Conservation (phyloP, 2,888 invertebrate species). For the Dermolepida albohirtum region DNA sequence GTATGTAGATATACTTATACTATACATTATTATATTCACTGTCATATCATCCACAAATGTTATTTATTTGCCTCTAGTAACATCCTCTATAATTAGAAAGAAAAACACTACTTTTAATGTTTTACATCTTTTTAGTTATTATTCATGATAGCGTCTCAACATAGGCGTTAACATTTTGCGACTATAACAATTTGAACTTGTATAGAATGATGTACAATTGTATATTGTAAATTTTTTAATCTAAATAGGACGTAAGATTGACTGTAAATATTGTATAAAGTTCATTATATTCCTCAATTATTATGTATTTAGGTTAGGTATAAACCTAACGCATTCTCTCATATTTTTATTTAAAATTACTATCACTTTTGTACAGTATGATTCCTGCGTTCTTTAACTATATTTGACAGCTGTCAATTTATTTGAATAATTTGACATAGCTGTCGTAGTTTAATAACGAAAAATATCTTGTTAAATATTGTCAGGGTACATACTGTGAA, state of each 20-base stretch:
- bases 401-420: no score
- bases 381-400: no score
- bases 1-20: no score
- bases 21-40: no score
- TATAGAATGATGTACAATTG: constrained; percentile 35
- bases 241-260: constrained; percentile 7
- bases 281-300: constrained; percentile 6
- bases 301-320: neutral
- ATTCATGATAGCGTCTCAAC: no score
- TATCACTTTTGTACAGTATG: constrained; percentile 1
- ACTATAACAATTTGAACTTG: neutral
- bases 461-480: constrained; percentile 2
- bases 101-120: no score
- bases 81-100: no score
- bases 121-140: no score
- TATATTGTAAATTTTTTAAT: constrained; percentile 36
- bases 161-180: no score
- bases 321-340: neutral
- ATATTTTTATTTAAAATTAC: neutral
- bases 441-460: neutral
- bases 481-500: neutral
- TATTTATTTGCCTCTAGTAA: no score
- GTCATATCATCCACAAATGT: no score
- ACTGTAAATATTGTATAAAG: constrained; percentile 38
- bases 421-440: no score